Conservation (phyloP, 30 jellyfish, hydroid and myxozoan genomes). For the Turritopsis dohrnii region DNA sequence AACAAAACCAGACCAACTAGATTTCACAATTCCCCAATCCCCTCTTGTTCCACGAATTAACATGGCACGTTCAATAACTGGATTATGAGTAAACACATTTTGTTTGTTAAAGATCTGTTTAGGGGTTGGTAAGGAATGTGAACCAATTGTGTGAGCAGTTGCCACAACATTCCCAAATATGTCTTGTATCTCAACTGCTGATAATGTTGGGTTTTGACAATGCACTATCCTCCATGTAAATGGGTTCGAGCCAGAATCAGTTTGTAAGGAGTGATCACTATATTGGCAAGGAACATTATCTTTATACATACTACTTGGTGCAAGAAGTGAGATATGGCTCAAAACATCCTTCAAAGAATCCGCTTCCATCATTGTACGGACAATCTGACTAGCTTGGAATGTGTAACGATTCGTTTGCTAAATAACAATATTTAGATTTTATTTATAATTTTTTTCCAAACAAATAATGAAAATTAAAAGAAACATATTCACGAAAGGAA, state of each 20-base stretch:
- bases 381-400: conserved; percentile 6
- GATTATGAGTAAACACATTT: conserved; percentile 19
- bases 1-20: conserved; percentile 41
- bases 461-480: no score
- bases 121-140: conserved; percentile 27
- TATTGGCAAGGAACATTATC: conserved; percentile 41
- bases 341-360: conserved; percentile 35
- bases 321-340: conserved; percentile 22
- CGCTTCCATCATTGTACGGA: conserved; percentile 6
- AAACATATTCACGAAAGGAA: no score
- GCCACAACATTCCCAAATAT: conserved; percentile 41
- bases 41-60: conserved; percentile 36
- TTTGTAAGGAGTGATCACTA: conserved; percentile 27
- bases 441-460: no score
- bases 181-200: conserved; percentile 52
- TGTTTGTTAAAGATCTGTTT: conserved; percentile 20
- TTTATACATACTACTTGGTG: conserved; percentile 29
- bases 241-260: conserved; percentile 20
- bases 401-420: neutral
- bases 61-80: conserved; percentile 40
- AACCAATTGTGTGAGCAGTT: conserved; percentile 52
- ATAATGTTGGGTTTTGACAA: conserved; percentile 37
- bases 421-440: neutral
- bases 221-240: conserved; percentile 54
- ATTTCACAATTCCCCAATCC: conserved; percentile 41